A percentile compares a stretch with the other conserved stretches of the same genome.
These are phyloP conservation scores for Aphrophora alni DNA, from an alignment of 2,888 invertebrate genomes.

Conservation along the genomic window DNA sequence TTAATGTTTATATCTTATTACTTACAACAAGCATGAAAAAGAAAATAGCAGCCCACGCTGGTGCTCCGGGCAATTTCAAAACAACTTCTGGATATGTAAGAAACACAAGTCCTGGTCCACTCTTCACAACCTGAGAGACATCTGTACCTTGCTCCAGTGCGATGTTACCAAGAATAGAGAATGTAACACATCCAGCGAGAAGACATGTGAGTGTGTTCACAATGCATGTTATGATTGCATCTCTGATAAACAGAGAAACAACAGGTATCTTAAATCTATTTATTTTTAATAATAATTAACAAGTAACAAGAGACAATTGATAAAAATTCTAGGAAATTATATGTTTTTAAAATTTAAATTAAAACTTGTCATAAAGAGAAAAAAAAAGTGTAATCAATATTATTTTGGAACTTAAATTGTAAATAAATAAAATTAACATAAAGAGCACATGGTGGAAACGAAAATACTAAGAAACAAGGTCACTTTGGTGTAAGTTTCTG, in stretches of 20 bases:
- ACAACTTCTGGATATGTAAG: constrained; percentile 78
- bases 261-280: not conserved
- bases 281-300: no score
- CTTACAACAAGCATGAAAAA: constrained; percentile 74
- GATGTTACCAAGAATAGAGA: constrained; percentile 76
- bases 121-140: constrained; percentile 63
- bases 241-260: constrained; percentile 57
- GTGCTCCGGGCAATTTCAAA: constrained; percentile 72
- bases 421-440: no score
- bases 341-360: no score
- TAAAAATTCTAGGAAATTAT: no score
- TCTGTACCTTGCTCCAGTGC: constrained; percentile 62
- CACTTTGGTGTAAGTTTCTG: no score
- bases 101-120: constrained; percentile 76
- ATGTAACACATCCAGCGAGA: constrained; percentile 77
- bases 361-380: no score
- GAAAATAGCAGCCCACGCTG: constrained; percentile 74
- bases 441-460: no score
- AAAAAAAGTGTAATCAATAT: no score
- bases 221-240: constrained; percentile 73
- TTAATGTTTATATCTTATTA: no score
- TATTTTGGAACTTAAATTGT: no score
- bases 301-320: no score
- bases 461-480: no score
- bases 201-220: constrained; percentile 76